phyloP scores from a whole-genome alignment of 1,140 invertebrate genomes.

The Lamellibrachia luymesi region DNA sequence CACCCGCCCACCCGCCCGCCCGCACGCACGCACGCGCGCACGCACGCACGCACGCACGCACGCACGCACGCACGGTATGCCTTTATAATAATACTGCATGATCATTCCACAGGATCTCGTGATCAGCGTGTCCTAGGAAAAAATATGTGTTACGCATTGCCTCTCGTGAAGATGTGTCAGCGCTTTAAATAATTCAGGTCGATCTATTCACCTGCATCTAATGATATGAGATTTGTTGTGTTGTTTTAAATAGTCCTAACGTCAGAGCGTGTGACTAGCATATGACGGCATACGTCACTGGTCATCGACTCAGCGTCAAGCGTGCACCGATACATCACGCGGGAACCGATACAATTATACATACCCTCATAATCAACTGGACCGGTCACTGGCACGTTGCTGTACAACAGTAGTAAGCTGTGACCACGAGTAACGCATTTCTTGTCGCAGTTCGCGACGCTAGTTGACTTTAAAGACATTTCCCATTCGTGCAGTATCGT shows the following conservation, averaged over 20 bases:
- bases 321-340: not conserved
- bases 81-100: no score
- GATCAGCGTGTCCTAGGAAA: no score
- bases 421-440: no score
- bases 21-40: no score
- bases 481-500: no score
- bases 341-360: not conserved
- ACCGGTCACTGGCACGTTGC: not conserved
- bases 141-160: no score
- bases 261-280: not conserved
- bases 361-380: not conserved
- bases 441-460: no score
- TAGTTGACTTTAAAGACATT: no score
- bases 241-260: not conserved
- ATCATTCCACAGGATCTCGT: no score
- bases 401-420: no score
- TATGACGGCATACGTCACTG: not conserved
- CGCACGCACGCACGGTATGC: not conserved
- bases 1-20: no score
- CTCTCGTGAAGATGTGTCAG: not conserved
- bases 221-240: not conserved
- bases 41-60: not conserved
- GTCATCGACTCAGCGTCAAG: not conserved
- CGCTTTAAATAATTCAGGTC: not conserved
- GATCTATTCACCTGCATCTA: not conserved